Conservation (phyloP, 2,888 invertebrate genomes). For the Clanis bilineata region DNA sequence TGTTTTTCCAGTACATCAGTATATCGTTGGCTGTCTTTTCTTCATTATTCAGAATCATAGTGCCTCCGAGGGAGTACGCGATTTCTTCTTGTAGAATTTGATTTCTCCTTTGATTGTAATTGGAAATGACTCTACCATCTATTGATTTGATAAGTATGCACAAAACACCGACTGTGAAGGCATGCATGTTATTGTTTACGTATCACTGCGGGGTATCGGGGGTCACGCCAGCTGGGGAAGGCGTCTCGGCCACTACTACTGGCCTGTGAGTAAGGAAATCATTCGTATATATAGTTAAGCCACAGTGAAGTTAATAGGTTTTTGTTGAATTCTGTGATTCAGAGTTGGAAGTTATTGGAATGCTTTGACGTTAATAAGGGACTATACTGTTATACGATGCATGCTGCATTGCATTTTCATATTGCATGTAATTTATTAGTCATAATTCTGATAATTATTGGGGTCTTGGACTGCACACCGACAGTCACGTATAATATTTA, state of each 20-base stretch:
- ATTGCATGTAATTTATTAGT: too few species aligned
- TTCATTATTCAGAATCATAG: constrained; percentile 62
- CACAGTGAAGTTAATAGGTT: background rate
- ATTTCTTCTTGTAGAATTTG: constrained; percentile 66
- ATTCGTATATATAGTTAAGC: constrained; percentile 17
- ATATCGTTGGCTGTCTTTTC: constrained; percentile 80
- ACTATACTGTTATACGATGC: background rate
- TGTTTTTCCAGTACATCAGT: constrained; percentile 80
- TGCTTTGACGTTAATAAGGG: background rate
- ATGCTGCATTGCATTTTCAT: background rate
- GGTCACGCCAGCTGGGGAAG: constrained; percentile 9
- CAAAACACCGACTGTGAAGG: constrained; percentile 28
- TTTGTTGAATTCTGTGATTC: background rate
- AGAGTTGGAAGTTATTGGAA: background rate
- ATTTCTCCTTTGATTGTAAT: constrained; percentile 43
- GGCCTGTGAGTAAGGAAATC: background rate
- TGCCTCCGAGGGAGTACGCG: constrained; percentile 71
- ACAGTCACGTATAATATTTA: too few species aligned
- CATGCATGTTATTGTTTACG: constrained; percentile 27
- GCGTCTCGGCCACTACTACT: constrained; percentile 13
- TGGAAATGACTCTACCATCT: constrained; percentile 37
- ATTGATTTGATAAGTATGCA: constrained; percentile 32
- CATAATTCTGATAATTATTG: background rate
- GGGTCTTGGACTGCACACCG: too few species aligned
- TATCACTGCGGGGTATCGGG: constrained; percentile 17